A percentile compares a stretch with the other conserved stretches of the same genome.
Conservation (phyloP, 1,140 invertebrate genomes). For the Neuroterus valhalla region DNA sequence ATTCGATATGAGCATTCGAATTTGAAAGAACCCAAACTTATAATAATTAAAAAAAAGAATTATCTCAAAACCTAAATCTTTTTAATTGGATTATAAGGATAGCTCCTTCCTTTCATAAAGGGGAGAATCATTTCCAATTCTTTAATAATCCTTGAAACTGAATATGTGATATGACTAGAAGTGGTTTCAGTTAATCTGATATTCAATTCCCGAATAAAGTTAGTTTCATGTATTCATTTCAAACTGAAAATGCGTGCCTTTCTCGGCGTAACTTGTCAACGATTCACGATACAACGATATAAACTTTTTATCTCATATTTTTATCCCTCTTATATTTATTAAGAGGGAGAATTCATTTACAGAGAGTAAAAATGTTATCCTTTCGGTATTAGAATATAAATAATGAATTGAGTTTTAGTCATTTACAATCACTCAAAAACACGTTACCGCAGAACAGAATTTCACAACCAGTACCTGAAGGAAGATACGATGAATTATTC, state of each 20-base stretch:
- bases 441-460: background rate
- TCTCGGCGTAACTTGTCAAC: constrained; percentile 14
- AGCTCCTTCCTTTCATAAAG: background rate
- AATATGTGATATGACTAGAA: too few species aligned
- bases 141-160: too few species aligned
- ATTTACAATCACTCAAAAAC: background rate
- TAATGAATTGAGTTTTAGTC: background rate
- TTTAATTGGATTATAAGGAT: background rate
- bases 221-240: background rate
- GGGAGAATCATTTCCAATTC: background rate
- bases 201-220: background rate
- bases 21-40: too few species aligned
- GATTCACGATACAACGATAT: constrained; percentile 14
- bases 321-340: background rate
- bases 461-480: background rate
- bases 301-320: constrained; percentile 2
- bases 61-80: too few species aligned
- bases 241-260: background rate
- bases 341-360: too few species aligned
- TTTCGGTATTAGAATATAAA: too few species aligned
- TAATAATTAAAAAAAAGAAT: too few species aligned
- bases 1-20: too few species aligned
- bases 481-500: constrained; percentile 4
- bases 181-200: too few species aligned
- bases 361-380: too few species aligned